phyloP scores from a whole-genome alignment of 2,888 invertebrate species.

The Willowsia nigromaculata region DNA sequence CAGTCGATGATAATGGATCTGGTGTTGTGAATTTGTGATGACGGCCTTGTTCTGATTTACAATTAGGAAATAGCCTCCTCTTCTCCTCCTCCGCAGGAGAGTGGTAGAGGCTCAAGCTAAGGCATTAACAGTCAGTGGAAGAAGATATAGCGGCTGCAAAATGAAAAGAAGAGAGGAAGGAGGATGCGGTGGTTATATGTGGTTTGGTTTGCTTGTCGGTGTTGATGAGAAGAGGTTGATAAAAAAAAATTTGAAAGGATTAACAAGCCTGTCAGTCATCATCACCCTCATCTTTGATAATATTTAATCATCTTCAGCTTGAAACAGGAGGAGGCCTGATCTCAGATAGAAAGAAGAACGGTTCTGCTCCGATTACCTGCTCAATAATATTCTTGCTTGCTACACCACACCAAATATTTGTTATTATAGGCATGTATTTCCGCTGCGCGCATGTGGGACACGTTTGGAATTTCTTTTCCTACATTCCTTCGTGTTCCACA shows the following conservation, averaged over 20 bases:
- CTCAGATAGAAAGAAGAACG: background rate
- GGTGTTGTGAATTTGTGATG: slow-evolving; percentile 38
- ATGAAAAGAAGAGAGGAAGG: background rate
- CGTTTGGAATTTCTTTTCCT: background rate
- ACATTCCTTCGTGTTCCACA: background rate
- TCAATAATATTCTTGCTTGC: no score
- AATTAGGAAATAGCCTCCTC: slow-evolving; percentile 37
- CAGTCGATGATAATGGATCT: background rate
- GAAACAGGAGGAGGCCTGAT: background rate
- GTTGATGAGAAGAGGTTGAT: slow-evolving; percentile 14
- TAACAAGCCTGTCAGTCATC: slow-evolving; percentile 63
- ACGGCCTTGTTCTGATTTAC: slow-evolving; percentile 58
- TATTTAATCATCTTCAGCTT: background rate
- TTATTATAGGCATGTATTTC: no score
- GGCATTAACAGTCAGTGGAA: background rate
- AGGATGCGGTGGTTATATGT: background rate
- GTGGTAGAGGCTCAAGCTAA: background rate
- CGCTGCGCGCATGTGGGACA: background rate
- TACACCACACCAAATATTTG: no score
- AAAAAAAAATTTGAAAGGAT: slow-evolving; percentile 22
- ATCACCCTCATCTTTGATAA: background rate
- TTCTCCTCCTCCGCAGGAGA: background rate
- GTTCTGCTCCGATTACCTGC: background rate
- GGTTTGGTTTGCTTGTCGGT: background rate
- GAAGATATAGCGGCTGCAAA: background rate